These are phyloP conservation scores for Siniperca undulata DNA, from an alignment of 2,797 vertebrate species.

Conservation along the genomic window DNA sequence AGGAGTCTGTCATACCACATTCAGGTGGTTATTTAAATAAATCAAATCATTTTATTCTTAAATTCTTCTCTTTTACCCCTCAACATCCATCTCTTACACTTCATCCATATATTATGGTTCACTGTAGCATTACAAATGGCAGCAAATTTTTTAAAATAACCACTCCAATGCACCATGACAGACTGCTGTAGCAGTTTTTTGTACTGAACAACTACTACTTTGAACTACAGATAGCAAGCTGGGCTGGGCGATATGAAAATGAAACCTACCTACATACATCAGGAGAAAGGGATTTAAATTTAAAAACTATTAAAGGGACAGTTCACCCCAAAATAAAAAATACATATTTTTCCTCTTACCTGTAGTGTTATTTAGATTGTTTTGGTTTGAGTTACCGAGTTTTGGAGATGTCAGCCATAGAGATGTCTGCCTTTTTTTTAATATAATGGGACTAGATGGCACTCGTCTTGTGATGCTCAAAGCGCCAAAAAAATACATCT, in stretches of 20 bases:
- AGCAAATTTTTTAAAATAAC: neutral
- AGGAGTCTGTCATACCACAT: neutral
- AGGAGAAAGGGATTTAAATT: neutral
- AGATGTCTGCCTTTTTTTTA: too few species aligned
- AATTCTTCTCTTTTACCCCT: neutral
- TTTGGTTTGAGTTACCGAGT: too few species aligned
- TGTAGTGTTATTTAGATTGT: too few species aligned
- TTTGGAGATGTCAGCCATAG: too few species aligned
- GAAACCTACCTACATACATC: neutral
- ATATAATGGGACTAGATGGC: too few species aligned
- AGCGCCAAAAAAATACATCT: too few species aligned
- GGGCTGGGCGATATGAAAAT: slow-evolving; percentile 5
- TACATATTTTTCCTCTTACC: too few species aligned
- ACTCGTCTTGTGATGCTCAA: too few species aligned
- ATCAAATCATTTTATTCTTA: neutral
- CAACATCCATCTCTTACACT: neutral
- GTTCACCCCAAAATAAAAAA: too few species aligned
- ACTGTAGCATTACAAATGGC: neutral
- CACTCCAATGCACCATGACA: neutral
- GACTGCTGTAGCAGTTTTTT: slow-evolving; percentile 1
- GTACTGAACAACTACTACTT: neutral
- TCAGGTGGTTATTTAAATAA: slow-evolving; percentile 3
- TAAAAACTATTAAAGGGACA: neutral
- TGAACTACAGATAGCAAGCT: neutral
- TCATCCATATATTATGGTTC: neutral